Percentiles rank a stretch among this genome's conserved stretches.
phyloP scores from a whole-genome alignment of 2,797 vertebrate genomes.

The Notamacropus eugenii region DNA sequence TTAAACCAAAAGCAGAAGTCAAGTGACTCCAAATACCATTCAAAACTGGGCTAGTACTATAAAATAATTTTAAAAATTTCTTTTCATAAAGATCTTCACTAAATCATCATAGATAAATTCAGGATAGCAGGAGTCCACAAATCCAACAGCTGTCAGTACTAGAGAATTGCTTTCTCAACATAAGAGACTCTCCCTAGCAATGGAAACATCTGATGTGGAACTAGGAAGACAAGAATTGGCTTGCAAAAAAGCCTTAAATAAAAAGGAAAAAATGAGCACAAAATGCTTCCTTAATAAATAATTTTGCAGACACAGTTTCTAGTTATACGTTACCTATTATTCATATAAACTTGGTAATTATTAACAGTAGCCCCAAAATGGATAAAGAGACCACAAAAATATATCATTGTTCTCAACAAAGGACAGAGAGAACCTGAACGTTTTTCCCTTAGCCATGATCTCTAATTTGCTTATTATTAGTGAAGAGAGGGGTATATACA shows the following conservation, averaged over 20 bases:
- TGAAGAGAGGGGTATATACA: slow-evolving; percentile 95
- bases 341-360: slow-evolving; percentile 85
- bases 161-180: slow-evolving; percentile 70
- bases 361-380: slow-evolving; percentile 82
- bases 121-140: slow-evolving; percentile 61
- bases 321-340: slow-evolving; percentile 71
- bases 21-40: slow-evolving; percentile 67
- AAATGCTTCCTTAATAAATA: slow-evolving; percentile 82
- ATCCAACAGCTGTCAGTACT: slow-evolving; percentile 66
- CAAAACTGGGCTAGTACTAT: slow-evolving; percentile 64
- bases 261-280: slow-evolving; percentile 70
- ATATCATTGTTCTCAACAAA: slow-evolving; percentile 88
- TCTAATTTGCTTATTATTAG: slow-evolving; percentile 98
- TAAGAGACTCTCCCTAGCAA: slow-evolving; percentile 69
- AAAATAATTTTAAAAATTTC: slow-evolving; percentile 68
- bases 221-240: slow-evolving; percentile 75
- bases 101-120: slow-evolving; percentile 67
- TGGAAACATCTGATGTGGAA: slow-evolving; percentile 69
- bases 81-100: slow-evolving; percentile 51
- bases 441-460: slow-evolving; percentile 89
- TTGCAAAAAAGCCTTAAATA: slow-evolving; percentile 80
- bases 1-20: slow-evolving; percentile 76
- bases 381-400: slow-evolving; percentile 89
- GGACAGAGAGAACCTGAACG: slow-evolving; percentile 88
- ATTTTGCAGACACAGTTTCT: slow-evolving; percentile 85